Evolutionary conservation across 1,140 invertebrate species (phyloP).

Genomic region (Ceratosolen solmsi): DNA sequence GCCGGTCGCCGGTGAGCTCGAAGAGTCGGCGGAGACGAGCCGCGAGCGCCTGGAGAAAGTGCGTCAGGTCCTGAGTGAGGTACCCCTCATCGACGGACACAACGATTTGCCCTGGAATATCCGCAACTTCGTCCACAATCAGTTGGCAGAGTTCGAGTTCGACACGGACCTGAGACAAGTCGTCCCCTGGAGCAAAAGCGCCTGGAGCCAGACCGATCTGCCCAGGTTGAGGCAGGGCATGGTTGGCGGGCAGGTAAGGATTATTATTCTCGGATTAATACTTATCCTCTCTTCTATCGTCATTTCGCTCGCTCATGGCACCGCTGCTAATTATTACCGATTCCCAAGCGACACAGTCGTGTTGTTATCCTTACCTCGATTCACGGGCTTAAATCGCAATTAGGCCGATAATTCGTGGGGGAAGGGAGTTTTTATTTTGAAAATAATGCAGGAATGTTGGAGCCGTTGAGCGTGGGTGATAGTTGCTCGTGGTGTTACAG

Average conservation of each 20-base stretch:
- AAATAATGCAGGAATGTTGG: too few relatives aligned
- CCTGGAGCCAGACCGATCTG: conserved; percentile 86
- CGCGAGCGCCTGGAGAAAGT: conserved; percentile 73
- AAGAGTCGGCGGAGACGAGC: conserved; percentile 52
- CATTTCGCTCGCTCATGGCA: too few relatives aligned
- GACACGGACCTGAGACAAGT: conserved; percentile 80
- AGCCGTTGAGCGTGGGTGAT: too few relatives aligned
- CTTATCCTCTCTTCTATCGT: too few relatives aligned
- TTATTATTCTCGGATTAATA: too few relatives aligned
- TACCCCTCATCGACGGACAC: conserved; percentile 80
- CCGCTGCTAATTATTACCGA: too few relatives aligned
- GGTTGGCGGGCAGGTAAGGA: conserved; percentile 82
- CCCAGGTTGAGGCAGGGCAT: conserved; percentile 81
- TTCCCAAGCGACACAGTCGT: too few relatives aligned
- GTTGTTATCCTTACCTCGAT: too few relatives aligned
- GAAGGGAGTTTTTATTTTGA: too few relatives aligned
- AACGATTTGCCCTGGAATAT: conserved; percentile 92
- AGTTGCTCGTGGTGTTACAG: too few relatives aligned
- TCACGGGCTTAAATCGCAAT: too few relatives aligned
- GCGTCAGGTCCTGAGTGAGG: conserved; percentile 74
- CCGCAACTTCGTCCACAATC: conserved; percentile 84
- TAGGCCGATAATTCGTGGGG: too few relatives aligned
- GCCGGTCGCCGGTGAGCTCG: conserved; percentile 63
- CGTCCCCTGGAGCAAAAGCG: conserved; percentile 83
- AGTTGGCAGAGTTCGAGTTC: conserved; percentile 82